These are phyloP conservation scores for Cenopis cana DNA, from an alignment of 2,888 invertebrate species.

Conservation along the genomic window DNA sequence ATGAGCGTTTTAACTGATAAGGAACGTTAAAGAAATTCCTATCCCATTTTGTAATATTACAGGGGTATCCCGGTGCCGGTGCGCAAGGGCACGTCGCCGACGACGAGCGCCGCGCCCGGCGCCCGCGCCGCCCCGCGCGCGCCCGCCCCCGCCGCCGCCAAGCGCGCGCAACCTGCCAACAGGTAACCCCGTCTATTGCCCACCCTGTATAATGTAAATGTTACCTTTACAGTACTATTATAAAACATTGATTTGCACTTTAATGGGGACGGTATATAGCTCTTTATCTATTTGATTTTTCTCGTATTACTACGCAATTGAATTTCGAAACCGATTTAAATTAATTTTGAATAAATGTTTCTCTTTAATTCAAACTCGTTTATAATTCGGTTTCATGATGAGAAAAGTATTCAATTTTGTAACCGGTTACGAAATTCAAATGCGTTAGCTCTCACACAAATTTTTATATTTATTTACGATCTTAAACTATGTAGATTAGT, in stretches of 20 bases:
- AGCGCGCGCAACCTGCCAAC: slow-evolving; percentile 74
- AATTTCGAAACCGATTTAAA: background rate
- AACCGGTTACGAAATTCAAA: background rate
- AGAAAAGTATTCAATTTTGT: background rate
- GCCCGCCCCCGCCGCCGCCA: slow-evolving; percentile 51
- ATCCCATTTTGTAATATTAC: slow-evolving; percentile 34
- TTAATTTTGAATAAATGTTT: background rate
- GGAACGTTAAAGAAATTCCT: background rate
- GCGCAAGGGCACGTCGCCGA: slow-evolving; percentile 75
- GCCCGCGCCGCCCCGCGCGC: slow-evolving; percentile 34
- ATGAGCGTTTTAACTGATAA: too few species aligned
- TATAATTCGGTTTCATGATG: background rate
- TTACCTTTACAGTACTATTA: background rate
- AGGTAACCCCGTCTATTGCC: slow-evolving; percentile 58
- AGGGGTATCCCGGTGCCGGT: slow-evolving; percentile 85
- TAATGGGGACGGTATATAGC: background rate
- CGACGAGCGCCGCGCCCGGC: slow-evolving; percentile 62
- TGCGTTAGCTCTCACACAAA: background rate
- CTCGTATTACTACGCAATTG: background rate
- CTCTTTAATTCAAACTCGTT: background rate
- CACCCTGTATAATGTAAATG: background rate
- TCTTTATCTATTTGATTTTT: background rate
- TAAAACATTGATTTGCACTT: slow-evolving; percentile 3
- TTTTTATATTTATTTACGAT: background rate
- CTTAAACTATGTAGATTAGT: background rate